phyloP scores from a whole-genome alignment of 2,797 vertebrate species.

The Alca torda region DNA sequence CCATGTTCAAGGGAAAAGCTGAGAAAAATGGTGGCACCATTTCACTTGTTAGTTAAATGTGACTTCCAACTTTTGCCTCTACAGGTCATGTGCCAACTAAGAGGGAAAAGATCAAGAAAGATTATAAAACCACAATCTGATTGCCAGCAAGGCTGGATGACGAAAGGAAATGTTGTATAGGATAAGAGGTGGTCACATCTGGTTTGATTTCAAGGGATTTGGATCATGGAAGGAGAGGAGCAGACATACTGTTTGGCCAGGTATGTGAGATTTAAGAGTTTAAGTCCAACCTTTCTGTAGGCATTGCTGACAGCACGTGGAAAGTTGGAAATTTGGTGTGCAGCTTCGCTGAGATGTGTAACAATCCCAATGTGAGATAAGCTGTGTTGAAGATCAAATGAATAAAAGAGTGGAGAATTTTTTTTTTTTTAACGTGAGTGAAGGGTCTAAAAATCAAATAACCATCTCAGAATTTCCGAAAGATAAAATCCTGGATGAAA shows the following conservation, averaged over 20 bases:
- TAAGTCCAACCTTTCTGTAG: background rate
- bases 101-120: background rate
- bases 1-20: background rate
- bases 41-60: background rate
- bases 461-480: background rate
- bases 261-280: background rate
- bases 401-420: background rate
- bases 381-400: background rate
- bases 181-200: background rate
- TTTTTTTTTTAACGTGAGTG: background rate
- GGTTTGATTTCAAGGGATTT: background rate
- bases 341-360: background rate
- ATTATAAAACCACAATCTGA: background rate
- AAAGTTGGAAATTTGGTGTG: background rate
- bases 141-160: background rate
- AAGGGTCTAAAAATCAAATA: background rate
- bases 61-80: background rate
- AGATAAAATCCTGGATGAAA: background rate
- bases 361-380: background rate
- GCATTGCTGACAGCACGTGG: background rate
- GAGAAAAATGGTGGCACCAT: background rate
- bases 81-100: background rate
- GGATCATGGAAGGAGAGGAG: background rate
- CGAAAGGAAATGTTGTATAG: background rate
- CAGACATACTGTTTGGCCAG: background rate